Evolutionary conservation across 1,140 invertebrate species (phyloP).

Genomic region (Brachionus asplanchnoidis): DNA sequence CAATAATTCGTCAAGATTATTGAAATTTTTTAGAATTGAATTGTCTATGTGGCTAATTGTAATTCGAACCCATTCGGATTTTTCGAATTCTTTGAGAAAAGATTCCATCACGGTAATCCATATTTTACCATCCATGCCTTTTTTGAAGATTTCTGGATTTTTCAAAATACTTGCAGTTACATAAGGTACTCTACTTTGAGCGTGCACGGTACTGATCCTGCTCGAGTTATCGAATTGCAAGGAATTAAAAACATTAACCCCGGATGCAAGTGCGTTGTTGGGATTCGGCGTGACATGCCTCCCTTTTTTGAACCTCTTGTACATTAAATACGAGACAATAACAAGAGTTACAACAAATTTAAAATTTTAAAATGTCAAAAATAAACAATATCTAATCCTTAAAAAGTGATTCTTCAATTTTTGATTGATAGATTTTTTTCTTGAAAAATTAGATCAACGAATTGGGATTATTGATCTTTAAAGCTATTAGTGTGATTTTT

Average conservation of each 20-base stretch:
- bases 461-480: too few species aligned
- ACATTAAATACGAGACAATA: background rate
- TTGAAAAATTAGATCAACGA: too few species aligned
- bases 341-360: too few species aligned
- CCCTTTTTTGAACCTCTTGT: background rate
- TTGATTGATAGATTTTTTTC: too few species aligned
- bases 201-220: background rate
- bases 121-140: background rate
- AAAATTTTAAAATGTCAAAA: too few species aligned
- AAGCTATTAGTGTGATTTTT: too few species aligned
- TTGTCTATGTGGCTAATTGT: background rate
- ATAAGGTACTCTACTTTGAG: background rate
- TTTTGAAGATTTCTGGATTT: background rate
- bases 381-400: too few species aligned
- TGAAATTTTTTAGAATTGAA: background rate
- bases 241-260: background rate
- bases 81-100: background rate
- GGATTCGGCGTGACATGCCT: background rate
- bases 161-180: background rate
- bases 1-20: background rate
- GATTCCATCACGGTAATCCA: conserved; percentile 1
- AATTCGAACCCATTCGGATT: background rate
- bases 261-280: background rate
- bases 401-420: too few species aligned
- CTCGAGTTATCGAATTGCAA: background rate